A percentile compares a stretch with the other conserved stretches of the same genome.
phyloP scores from a whole-genome alignment of 2,888 invertebrate species.

The Lithodes maja region DNA sequence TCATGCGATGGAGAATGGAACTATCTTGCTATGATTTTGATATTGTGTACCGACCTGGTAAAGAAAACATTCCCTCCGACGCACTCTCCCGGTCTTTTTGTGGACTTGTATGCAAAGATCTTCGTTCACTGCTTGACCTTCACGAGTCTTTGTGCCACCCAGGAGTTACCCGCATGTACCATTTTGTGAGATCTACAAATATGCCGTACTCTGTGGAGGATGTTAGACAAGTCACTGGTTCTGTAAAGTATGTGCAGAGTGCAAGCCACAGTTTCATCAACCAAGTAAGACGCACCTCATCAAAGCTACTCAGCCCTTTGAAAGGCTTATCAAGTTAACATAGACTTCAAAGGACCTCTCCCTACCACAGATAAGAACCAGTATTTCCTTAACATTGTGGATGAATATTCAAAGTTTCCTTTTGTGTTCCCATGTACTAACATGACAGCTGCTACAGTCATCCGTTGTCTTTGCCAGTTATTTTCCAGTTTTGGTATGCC shows the following conservation, averaged over 20 bases:
- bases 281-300: no score
- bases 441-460: no score
- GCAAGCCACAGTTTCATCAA: no score
- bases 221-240: background rate
- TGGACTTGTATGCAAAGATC: background rate
- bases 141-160: slow-evolving; percentile 24
- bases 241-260: background rate
- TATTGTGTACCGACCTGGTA: slow-evolving; percentile 9
- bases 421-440: no score
- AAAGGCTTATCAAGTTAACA: no score
- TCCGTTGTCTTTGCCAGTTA: no score
- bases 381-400: no score
- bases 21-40: slow-evolving; percentile 13
- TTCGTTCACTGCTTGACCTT: background rate
- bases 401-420: no score
- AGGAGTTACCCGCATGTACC: background rate
- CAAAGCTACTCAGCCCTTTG: no score
- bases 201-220: background rate
- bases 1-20: background rate
- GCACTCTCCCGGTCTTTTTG: background rate
- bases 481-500: no score
- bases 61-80: slow-evolving; percentile 12
- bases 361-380: no score
- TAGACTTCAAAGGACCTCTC: no score
- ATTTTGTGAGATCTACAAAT: slow-evolving; percentile 12